A percentile compares a stretch with the other conserved stretches of the same genome.
These are phyloP conservation scores for Leptinotarsa defecta DNA, from an alignment of 1,140 invertebrate genomes.

Conservation along the genomic window DNA sequence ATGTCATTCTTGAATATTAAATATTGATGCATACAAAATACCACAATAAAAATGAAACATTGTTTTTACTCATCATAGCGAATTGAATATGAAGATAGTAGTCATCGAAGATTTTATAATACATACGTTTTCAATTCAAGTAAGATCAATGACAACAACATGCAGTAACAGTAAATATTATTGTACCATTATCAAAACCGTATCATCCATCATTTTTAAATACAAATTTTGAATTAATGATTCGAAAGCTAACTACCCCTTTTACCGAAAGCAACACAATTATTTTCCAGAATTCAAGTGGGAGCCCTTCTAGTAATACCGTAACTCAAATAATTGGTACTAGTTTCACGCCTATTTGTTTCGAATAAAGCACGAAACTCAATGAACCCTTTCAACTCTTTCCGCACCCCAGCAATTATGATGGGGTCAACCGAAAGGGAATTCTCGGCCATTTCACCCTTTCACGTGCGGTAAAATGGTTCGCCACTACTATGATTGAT, in stretches of 20 bases:
- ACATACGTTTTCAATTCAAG: no score
- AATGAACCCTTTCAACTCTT: constrained; percentile 22
- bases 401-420: constrained; percentile 20
- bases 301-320: constrained; percentile 9
- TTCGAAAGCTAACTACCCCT: not conserved
- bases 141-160: no score
- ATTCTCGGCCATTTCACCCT: constrained; percentile 22
- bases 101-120: no score
- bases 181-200: no score
- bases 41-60: no score
- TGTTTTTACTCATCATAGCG: no score
- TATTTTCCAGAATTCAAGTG: constrained; percentile 9
- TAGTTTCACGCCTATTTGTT: constrained; percentile 21
- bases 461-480: constrained; percentile 12
- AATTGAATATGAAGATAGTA: no score
- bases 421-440: constrained; percentile 1
- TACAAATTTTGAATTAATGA: not conserved
- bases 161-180: no score
- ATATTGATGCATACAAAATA: no score
- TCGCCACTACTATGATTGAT: constrained; percentile 1
- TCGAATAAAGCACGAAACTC: constrained; percentile 1
- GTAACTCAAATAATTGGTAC: constrained; percentile 10
- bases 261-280: not conserved
- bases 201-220: no score
- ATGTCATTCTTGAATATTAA: no score